These are phyloP conservation scores for Eclectus roratus DNA, from an alignment of 2,113 vertebrate species.

Conservation along the genomic window DNA sequence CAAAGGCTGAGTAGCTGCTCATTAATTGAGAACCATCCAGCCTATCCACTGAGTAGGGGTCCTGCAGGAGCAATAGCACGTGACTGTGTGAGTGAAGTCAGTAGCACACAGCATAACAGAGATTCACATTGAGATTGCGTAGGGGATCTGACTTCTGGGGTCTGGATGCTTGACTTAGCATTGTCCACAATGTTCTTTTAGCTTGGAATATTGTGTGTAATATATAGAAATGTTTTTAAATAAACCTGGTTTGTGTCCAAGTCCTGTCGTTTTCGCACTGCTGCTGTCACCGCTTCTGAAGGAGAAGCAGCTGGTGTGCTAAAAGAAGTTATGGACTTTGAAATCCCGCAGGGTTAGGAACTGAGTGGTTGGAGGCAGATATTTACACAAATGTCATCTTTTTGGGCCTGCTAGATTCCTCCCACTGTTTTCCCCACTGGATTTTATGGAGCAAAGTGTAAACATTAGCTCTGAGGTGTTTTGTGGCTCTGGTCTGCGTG, in stretches of 20 bases:
- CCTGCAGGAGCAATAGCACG: neutral
- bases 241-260: constrained; percentile 45
- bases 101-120: neutral
- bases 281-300: neutral
- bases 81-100: fast-evolving
- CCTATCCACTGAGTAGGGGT: neutral
- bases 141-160: neutral
- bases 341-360: constrained; percentile 2
- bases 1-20: neutral
- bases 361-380: constrained; percentile 33
- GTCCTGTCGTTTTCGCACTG: neutral
- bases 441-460: neutral
- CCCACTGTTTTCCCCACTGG: neutral
- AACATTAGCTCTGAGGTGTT: neutral
- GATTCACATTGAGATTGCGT: fast-evolving
- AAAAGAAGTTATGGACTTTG: constrained; percentile 42
- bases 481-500: neutral
- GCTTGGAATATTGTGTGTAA: neutral
- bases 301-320: constrained; percentile 57
- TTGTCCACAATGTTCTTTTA: neutral
- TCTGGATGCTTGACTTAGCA: neutral
- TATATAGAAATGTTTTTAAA: neutral
- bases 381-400: constrained; percentile 13
- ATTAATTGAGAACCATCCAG: neutral
- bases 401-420: neutral